A percentile compares a stretch with the other conserved stretches of the same genome.
These are phyloP conservation scores for Platygyra sinensis DNA, from an alignment of 64 coral and sea anemone species.

Conservation along the genomic window DNA sequence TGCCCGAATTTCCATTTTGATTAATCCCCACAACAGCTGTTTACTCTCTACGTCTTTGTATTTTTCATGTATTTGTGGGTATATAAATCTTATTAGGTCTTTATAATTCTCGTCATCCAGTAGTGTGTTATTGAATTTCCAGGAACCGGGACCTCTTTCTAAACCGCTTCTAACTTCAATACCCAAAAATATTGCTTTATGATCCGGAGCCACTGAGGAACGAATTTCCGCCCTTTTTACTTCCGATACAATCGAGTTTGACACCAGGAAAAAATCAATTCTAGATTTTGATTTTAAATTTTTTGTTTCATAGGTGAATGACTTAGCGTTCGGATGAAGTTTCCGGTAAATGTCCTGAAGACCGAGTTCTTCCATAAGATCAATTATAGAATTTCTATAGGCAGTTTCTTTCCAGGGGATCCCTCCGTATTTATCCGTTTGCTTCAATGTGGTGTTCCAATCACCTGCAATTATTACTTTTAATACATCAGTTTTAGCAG, in stretches of 20 bases:
- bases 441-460: too few species aligned
- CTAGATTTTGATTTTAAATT: neutral
- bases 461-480: too few species aligned
- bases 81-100: neutral
- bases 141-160: neutral
- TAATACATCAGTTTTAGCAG: too few species aligned
- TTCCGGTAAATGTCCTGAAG: neutral
- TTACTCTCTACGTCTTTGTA: neutral
- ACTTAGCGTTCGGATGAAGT: neutral
- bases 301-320: neutral
- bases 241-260: neutral
- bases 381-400: neutral
- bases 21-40: too few species aligned
- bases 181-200: neutral
- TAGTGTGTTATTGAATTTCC: neutral
- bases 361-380: conserved; percentile 1
- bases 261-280: neutral
- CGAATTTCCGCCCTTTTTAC: neutral
- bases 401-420: too few species aligned
- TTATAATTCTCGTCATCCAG: too few species aligned
- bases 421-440: too few species aligned
- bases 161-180: neutral
- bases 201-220: neutral
- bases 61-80: neutral
- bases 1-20: too few species aligned